These are phyloP conservation scores for Sphenopsis melanotis DNA, from an alignment of 2,797 vertebrate genomes.

Conservation along the genomic window DNA sequence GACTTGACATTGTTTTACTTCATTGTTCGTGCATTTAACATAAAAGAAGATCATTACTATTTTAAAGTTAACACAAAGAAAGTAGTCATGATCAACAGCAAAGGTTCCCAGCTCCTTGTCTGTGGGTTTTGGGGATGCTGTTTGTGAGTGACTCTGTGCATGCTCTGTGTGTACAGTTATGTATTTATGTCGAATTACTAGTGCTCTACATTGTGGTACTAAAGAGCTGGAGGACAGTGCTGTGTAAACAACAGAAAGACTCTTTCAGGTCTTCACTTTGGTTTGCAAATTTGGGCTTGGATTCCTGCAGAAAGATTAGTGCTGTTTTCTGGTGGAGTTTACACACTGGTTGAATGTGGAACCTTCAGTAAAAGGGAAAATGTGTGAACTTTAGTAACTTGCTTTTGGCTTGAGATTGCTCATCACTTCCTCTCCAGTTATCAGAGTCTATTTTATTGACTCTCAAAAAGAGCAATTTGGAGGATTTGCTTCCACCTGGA, in stretches of 20 bases:
- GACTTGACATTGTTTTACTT: constrained; percentile 49
- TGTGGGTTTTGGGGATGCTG: background rate
- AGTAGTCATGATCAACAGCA: background rate
- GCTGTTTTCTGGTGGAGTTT: background rate
- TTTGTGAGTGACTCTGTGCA: background rate
- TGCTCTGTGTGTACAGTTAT: background rate
- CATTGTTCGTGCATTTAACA: constrained; percentile 17
- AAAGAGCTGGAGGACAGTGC: background rate
- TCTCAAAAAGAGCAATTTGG: background rate
- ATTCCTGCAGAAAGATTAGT: background rate
- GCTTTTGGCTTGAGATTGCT: background rate
- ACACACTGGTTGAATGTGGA: background rate
- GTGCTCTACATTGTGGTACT: background rate
- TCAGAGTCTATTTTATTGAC: background rate
- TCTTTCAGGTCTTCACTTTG: background rate
- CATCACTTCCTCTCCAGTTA: background rate
- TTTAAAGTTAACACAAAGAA: constrained; percentile 44
- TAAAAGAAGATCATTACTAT: constrained; percentile 23
- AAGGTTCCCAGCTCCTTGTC: background rate
- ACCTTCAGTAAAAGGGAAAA: background rate
- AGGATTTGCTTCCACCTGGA: background rate
- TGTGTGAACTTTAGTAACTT: background rate
- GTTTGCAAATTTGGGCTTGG: background rate
- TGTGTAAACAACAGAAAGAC: background rate
- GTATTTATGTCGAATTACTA: background rate